A percentile compares a stretch with the other conserved stretches of the same genome.
These are phyloP conservation scores for Synanthedon vespiformis DNA, from an alignment of 2,888 invertebrate genomes.

Conservation along the genomic window DNA sequence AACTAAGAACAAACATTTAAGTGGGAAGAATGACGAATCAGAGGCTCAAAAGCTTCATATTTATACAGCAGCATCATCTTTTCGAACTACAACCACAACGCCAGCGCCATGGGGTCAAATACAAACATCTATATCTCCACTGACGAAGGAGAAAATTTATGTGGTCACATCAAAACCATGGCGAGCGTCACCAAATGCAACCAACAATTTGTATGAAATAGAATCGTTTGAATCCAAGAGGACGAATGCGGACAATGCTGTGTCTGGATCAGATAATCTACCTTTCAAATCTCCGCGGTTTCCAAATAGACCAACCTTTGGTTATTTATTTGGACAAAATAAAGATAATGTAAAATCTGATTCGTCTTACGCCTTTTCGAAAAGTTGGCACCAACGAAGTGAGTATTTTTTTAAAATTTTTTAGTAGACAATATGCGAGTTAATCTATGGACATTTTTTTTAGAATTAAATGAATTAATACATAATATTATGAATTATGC, in stretches of 20 bases:
- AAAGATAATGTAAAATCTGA: conserved; percentile 38
- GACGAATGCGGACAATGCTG: conserved; percentile 26
- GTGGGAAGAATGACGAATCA: conserved; percentile 29
- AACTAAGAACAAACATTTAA: conserved; percentile 28
- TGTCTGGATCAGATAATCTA: conserved; percentile 30
- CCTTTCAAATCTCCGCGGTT: conserved; percentile 66
- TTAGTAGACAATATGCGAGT: not conserved
- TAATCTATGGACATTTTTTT: no score
- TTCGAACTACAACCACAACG: conserved; percentile 47
- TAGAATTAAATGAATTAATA: no score
- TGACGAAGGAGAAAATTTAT: conserved; percentile 83
- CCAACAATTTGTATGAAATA: conserved; percentile 37
- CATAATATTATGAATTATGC: not conserved
- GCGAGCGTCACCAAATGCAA: conserved; percentile 32
- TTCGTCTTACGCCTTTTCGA: conserved; percentile 47
- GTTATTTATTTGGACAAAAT: conserved; percentile 43
- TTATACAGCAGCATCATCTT: conserved; percentile 53
- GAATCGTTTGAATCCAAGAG: conserved; percentile 46
- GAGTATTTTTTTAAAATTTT: conserved; percentile 29
- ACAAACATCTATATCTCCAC: conserved; percentile 79
- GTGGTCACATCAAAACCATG: conserved; percentile 84
- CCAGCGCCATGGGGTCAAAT: conserved; percentile 75
- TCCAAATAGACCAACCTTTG: conserved; percentile 69
- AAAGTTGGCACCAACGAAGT: conserved; percentile 62
- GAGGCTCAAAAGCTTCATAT: conserved; percentile 47